Conservation (phyloP, 1,140 invertebrate species). For the Drosophila navojoa region DNA sequence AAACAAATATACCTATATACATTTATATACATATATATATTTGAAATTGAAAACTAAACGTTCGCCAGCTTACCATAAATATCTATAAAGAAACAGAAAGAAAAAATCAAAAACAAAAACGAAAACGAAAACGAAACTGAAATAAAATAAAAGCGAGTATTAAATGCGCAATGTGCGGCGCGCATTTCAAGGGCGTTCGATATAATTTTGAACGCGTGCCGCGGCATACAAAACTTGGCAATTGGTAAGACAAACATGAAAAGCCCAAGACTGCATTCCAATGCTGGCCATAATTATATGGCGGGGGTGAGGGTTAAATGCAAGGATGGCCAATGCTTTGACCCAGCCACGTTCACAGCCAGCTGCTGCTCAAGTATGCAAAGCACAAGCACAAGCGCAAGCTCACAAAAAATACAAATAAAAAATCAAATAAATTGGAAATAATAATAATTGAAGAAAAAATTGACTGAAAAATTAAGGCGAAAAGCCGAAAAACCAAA, state of each 20-base stretch:
- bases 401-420: conserved; percentile 10
- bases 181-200: conserved; percentile 35
- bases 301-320: conserved; percentile 22
- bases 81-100: conserved; percentile 5
- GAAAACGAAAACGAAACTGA: not conserved
- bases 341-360: not conserved
- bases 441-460: conserved; percentile 4
- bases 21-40: conserved; percentile 18
- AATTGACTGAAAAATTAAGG: conserved; percentile 56
- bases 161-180: conserved; percentile 33
- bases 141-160: conserved; percentile 5
- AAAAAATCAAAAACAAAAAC: not conserved
- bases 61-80: conserved; percentile 27
- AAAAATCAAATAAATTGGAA: not conserved
- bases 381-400: conserved; percentile 38
- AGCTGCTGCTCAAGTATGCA: conserved; percentile 53
- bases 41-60: conserved; percentile 47
- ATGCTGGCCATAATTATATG: conserved; percentile 7
- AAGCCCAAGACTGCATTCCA: conserved; percentile 39
- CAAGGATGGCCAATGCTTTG: conserved; percentile 20
- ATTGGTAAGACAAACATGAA: conserved; percentile 3
- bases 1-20: conserved; percentile 17
- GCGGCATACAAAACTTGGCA: conserved; percentile 14
- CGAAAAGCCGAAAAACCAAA: conserved; percentile 23
- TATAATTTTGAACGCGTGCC: conserved; percentile 16